Evolutionary conservation across 2,113 vertebrate species (phyloP), one percentile per base, ranked within the genome.

Genomic region (Tychaedon coryphoeus): DNA sequence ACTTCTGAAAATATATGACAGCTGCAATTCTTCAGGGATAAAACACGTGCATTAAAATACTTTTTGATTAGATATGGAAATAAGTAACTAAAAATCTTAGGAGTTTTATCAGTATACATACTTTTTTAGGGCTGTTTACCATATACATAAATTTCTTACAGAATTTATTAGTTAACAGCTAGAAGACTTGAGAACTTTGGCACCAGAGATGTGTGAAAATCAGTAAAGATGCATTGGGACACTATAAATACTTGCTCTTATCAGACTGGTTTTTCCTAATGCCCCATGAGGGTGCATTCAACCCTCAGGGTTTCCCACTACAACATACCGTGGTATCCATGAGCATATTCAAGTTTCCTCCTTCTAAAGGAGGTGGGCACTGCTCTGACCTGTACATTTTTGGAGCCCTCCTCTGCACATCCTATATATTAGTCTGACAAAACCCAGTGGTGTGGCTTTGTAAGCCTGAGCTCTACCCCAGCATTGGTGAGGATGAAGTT

Each of bases 401-500:
- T 73, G 33, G 28, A 76, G 25, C 12, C 25, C 34, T 72, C 6
- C 28, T 56, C 51, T 66, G 29, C 20, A 25, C 1, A 0, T 69
- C 36, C 64, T 42, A 10, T 20, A 4, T 8, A 17, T 7, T 25
- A 0, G 1, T 9, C 15, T 42, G 40, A 70, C 16, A 23, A 88
- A 65, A 54, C 4, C 2, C 54, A 54, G 17, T 1, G 1, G 22
- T 0, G 0, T 2, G 3, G 24, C 18, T 80, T 75, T 31, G 17
- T 13, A 15, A 16, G 45, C 12, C 18, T 65, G n/a, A 60, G 33
- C 38, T 58, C 14, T 17, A 4, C 33, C 12, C 50, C 45, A 34
- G 31, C 25, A 22, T 10, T 26, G 1, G 0, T 29, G 28, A 61
- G 43, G 33, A 16, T 25, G 45, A 76, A 13, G 36, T 31, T 38